Evolutionary conservation across 2,888 invertebrate species (phyloP), one percentile per base, ranked within the genome.

Genomic region (Branchellion lobata): DNA sequence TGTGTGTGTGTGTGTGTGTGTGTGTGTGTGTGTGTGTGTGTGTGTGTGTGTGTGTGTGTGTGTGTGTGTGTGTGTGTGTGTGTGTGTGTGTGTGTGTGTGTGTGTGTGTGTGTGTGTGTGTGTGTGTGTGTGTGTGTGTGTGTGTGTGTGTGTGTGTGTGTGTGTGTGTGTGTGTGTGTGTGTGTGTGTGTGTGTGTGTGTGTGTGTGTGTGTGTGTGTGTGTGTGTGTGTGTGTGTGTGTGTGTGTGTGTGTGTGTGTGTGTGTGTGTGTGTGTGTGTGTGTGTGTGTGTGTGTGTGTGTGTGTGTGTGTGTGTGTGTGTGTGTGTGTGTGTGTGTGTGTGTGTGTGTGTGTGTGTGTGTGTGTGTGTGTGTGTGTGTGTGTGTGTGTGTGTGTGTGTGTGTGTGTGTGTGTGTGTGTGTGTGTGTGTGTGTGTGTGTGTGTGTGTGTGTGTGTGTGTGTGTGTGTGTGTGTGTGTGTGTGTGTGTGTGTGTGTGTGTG

Each of bases 111-210:
- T 40, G 29, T 74, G 29, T 53, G 27, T 51, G 31, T 34, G 79
- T 79, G 79, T 79, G 79, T 53, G 79, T 79, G 79, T 79, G 79
- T 53, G 79, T 79, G 79, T 79, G 79, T 72, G 79, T 79, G 72
- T 79, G 79, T 72, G 72, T 71, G 79, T 79, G 72, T 72, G 79
- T 79, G 79, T 79, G 79, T 53, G 79, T 79, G 79, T 79, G 57
- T 72, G 79, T 79, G 72, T 33, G 33, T 69, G 31, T 31, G 31
- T 33, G 34, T 69, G 33, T 31, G 31, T 31, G 33, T 33, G 31
- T 34, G 34, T 69, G 34, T 69, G 34, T 34, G 34, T 69, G 31
- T 31, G 31, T 33, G 34, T 34, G 31, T 69, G 71, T 69, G 34
- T 79, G 40, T 65, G 21, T 33, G 61, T 33, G 33, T 21, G 61